Evolutionary conservation across 2,888 invertebrate genomes (phyloP), one percentile per base, ranked within the genome.

Genomic region (Drosophila macrospina): DNA sequence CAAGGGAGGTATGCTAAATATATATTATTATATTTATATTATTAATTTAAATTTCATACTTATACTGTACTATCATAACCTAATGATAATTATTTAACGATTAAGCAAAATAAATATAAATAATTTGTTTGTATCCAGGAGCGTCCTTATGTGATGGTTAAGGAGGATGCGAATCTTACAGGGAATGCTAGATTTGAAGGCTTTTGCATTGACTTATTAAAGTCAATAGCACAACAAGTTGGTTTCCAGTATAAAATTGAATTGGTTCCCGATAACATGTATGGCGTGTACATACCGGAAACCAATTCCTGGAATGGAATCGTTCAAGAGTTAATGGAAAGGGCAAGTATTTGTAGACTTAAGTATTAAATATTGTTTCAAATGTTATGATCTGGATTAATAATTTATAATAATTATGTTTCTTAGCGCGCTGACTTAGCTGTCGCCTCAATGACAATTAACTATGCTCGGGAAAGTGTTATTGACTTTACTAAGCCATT

Each of bases 401-500:
- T 44, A 32, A 30, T 20, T 30, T 5, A 6, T 15, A 44, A 37
- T 2, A 11, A 44, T 11, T 1, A 1, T n/a, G 30, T 26, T 63
- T n/a, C n/a, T 44, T 93, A 97, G 98, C 96, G 96, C 92, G 98
- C 98, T 0, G 99, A 99, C 91, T 93, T 99, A 78, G 99, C 98
- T 0, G 98, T 99, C 0, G 98, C 98, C 0, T 98, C 99, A 0
- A 97, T 99, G 96, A 99, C 99, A 2, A 99, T 99, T 83, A 99
- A 98, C 92, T 99, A 98, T 92, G 98, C 98, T 0, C 93, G 99
- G 15, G 98, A 98, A 91, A 92, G 92, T 78, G 92, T 92, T 96
- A 98, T 99, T 64, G 99, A 99, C 92, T 99, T 99, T 92, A 99
- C 99, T 0, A 98, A 98, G 90, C 99, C 99, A 0, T 99, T 98